Percentiles rank a stretch among this genome's conserved stretches.
Conservation (phyloP, 2,888 invertebrate species). For the Drosophila maculinotata region DNA sequence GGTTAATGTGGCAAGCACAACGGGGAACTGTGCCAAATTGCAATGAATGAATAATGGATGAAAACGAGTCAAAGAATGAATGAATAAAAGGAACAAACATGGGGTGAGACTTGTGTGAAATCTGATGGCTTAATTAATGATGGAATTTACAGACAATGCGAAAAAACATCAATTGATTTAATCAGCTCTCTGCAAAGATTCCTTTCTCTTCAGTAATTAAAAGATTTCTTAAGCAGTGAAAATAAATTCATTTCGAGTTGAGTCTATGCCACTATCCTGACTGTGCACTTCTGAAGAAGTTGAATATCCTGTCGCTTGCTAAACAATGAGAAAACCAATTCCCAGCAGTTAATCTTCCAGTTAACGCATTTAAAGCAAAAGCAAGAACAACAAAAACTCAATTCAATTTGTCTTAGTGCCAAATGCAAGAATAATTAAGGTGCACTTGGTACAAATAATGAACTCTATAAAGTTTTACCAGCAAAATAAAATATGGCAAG, state of each 20-base stretch:
- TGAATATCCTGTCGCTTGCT: conserved; percentile 23
- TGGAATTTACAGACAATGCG: neutral
- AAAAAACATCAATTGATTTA: conserved; percentile 1
- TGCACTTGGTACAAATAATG: conserved; percentile 40
- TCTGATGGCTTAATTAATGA: conserved; percentile 1
- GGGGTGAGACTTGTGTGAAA: neutral
- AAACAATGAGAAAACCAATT: conserved; percentile 15
- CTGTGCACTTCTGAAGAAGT: no score
- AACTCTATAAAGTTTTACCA: conserved; percentile 53
- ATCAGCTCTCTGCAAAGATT: no score
- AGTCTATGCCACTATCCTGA: no score
- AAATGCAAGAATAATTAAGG: conserved; percentile 49
- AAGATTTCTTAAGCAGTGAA: neutral
- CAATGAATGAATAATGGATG: conserved; percentile 34
- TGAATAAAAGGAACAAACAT: neutral
- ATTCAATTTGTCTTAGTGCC: conserved; percentile 36
- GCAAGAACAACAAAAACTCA: conserved; percentile 30
- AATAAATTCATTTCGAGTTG: neutral
- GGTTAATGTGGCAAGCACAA: conserved; percentile 25
- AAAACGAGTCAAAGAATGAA: neutral
- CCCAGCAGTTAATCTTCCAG: conserved; percentile 12
- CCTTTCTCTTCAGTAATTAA: no score
- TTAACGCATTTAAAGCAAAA: conserved; percentile 27
- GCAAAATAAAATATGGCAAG: conserved; percentile 38
- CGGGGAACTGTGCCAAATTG: conserved; percentile 46